Base-by-base conservation (phyloP, 2,888 invertebrate species). In the Pyrgus malvae region DNA sequence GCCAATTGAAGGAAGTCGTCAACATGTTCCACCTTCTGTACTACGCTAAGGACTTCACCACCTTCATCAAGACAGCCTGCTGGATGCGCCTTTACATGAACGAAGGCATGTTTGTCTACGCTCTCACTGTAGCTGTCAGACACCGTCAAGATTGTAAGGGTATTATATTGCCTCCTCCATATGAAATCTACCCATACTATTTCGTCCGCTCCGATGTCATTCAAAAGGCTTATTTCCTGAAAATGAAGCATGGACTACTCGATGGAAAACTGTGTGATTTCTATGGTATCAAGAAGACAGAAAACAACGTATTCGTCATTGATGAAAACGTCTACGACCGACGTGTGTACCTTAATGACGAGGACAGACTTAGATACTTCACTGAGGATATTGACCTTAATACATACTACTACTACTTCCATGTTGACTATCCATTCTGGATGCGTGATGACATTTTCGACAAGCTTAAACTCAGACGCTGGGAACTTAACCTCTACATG, bases 171-270 rank as follows among this genome's bases (percentile, higher is more conserved):
- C 92, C 92, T 37, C 91, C 92, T 57, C 86, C 90, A 1, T 92
- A 92, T 65, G 92, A 92, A 75, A 87, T 92, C 63, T 88, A 92
- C 61, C 95, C 95, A 0, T 92, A 93, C 83, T 91, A 91, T 74
- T 95, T 92, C 79, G 93, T 94, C 60, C 93, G 93, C 67, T 86
- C 91, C 16, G 93, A 94, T 67, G 92, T 94, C n/a, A 90, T 95
- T 64, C 88, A 92, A 58, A 91, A 88, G 50, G 86, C 91, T 3
- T 91, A 91, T 66, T 57, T 90, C 60, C 74, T 91, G 54, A 92
- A 91, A 65, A 88, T 88, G 88, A 90, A 81, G 69, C 85, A 66
- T 57, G 90, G 86, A 14, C 74, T 89, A 12, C 65, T 86, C 9
- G 90, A 90, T 57, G 61, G 70, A 50, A 91, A 91, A 68, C 81